A percentile compares a stretch with the other conserved stretches of the same genome.
These are phyloP conservation scores for Bombus breviceps DNA, from an alignment of 1,140 invertebrate genomes.

Conservation along the genomic window DNA sequence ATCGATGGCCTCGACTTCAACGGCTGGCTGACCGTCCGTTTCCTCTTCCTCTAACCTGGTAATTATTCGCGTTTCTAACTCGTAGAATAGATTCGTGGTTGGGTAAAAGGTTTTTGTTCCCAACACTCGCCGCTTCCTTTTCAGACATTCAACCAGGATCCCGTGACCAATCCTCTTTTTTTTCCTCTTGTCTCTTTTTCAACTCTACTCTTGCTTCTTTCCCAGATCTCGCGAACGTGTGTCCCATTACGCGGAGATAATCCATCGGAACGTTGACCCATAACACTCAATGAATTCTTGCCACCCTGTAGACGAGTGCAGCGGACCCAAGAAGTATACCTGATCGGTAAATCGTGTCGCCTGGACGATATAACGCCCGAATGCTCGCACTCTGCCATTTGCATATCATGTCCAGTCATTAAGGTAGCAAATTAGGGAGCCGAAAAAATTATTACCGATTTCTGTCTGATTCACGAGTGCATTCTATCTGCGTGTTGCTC, in stretches of 20 bases:
- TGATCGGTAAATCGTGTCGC: constrained; percentile 14
- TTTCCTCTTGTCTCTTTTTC: background rate
- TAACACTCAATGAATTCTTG: constrained; percentile 7
- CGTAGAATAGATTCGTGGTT: constrained; percentile 15
- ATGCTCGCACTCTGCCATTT: constrained; percentile 34
- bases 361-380: constrained; percentile 24
- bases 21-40: constrained; percentile 33
- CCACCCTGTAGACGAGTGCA: constrained; percentile 26
- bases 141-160: constrained; percentile 11
- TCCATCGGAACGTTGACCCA: background rate
- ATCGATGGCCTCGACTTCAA: constrained; percentile 37
- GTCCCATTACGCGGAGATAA: background rate
- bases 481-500: background rate
- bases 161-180: constrained; percentile 35
- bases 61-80: constrained; percentile 38
- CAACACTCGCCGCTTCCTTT: background rate
- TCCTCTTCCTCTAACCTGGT: constrained; percentile 25
- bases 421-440: constrained; percentile 55
- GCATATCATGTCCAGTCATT: constrained; percentile 52
- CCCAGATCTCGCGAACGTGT: background rate
- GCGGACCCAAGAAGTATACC: constrained; percentile 22
- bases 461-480: constrained; percentile 7
- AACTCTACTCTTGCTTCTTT: background rate
- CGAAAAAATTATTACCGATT: constrained; percentile 33
- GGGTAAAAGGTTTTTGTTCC: constrained; percentile 37